Percentiles rank a stretch among this genome's conserved stretches.
Conservation (phyloP, 2,888 invertebrate species). For the Trachelus stipa region DNA sequence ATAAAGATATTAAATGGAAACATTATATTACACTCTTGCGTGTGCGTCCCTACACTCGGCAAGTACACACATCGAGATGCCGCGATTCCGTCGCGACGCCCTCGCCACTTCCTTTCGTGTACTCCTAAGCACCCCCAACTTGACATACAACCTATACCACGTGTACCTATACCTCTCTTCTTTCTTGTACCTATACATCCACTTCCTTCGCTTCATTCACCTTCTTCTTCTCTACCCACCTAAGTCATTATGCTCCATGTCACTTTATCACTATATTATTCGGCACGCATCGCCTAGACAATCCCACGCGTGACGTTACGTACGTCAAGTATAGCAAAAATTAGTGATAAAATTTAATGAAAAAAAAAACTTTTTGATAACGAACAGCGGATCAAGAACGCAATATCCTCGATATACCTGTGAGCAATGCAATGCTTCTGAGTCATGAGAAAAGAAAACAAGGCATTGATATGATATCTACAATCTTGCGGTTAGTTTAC, state of each 20-base stretch:
- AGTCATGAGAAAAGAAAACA: background rate
- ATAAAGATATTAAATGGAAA: constrained; percentile 65
- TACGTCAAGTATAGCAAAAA: background rate
- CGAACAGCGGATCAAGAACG: background rate
- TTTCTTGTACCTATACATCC: background rate
- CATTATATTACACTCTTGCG: constrained; percentile 55
- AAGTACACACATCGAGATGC: background rate
- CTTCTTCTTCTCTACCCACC: background rate
- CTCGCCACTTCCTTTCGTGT: constrained; percentile 13
- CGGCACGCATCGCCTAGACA: background rate
- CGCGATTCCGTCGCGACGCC: constrained; percentile 7
- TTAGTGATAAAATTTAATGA: background rate
- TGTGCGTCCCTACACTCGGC: constrained; percentile 15
- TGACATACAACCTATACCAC: background rate
- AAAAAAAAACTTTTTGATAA: background rate
- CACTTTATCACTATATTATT: background rate
- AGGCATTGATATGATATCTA: background rate
- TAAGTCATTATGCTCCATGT: background rate
- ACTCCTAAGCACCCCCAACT: constrained; percentile 4
- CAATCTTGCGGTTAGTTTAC: background rate
- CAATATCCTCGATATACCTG: background rate
- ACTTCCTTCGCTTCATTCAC: background rate
- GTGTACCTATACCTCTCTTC: background rate
- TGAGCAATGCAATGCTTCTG: background rate
- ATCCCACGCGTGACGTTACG: background rate